Base-by-base conservation (phyloP, 2,113 vertebrate genomes). In the Puma concolor region DNA sequence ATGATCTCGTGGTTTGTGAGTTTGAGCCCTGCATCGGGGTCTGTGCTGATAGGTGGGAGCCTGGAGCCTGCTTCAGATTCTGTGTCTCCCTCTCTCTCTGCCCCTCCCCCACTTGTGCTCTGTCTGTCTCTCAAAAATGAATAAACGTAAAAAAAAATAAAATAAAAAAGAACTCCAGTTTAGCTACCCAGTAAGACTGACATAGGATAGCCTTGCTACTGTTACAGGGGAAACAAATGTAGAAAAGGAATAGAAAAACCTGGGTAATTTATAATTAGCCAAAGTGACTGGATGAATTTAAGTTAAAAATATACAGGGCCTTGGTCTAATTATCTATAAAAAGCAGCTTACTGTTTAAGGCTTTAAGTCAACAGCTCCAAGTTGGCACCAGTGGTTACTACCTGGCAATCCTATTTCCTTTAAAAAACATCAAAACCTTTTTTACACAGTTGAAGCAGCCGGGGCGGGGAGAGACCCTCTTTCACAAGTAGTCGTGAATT, bases 181-280 rank as follows among this genome's bases (percentile, higher is more conserved):
- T 27, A 85, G 50, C 79, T 90, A 31, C n/a, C 71, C 6, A 33
- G 63, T 25, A 60, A 96, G 74, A 54, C 33, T 3, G 77, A 94
- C 85, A 95, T 3, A 31, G 36, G 81, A 89, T 81, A 80, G 21
- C 81, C 50, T 92, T 96, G 82, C 71, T 94, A 33, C 76, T 88
- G 76, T 93, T 94, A 76, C 91, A 95, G n/a, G 57, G 48, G 80
- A 94, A 93, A 97, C 72, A 79, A 67, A 96, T 60, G 52, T 44
- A 48, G 72, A 87, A 92, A 96, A 88, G 94, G 66, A 83, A 67
- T 13, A 69, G 83, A 87, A 87, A 95, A 96, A 67, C 67, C 48
- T 29, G 77, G 76, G 88, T 16, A 79, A 74, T 41, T 88, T 38
- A 38, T 81, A 84, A 79, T 69, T 92, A 97, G 86, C 87, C 72